Evolutionary conservation across 2,888 invertebrate genomes (phyloP), one percentile per base, ranked within the genome.

Genomic region (Sthenelais limicola): DNA sequence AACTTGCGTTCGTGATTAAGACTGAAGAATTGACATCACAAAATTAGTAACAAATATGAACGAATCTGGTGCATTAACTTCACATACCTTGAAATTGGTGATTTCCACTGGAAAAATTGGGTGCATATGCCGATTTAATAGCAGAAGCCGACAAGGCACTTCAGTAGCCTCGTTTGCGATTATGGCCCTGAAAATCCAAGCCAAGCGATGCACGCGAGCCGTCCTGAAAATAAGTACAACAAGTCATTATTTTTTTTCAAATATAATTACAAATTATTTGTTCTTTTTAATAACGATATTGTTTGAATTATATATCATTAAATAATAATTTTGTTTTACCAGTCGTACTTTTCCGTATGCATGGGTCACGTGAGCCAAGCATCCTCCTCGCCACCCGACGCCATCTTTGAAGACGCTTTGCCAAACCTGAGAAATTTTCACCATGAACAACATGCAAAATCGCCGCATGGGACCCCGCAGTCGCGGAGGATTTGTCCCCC

Each of bases 121-220:
- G n/a, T n/a, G n/a, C n/a, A n/a, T n/a, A n/a, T n/a, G n/a, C n/a
- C n/a, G n/a, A n/a, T n/a, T n/a, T n/a, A n/a, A n/a, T n/a, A n/a
- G n/a, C n/a, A n/a, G n/a, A n/a, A n/a, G n/a, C 62, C 43, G 24
- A 7, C 62, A 9, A 5, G n/a, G 62, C 35, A 26, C 51, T 33
- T 35, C 3, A n/a, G 21, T 21, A 21, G 62, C 38, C 62, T 62
- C 62, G 62, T 3, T 62, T 38, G 35, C 38, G 28, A 26, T 30
- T 30, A 7, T 51, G 51, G 9, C 12, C 51, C 51, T 51, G 21
- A 5, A n/a, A 4, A 5, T 32, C 54, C 21, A 62, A 62, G 62
- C 62, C 38, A 62, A 62, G 62, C 62, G 38, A 7, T 24, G 38
- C 38, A 62, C 38, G 35, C 62, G 62, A 62, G 38, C 9, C 62